phyloP scores from a whole-genome alignment of 2,888 invertebrate species.

The Ennomos quercinarius region DNA sequence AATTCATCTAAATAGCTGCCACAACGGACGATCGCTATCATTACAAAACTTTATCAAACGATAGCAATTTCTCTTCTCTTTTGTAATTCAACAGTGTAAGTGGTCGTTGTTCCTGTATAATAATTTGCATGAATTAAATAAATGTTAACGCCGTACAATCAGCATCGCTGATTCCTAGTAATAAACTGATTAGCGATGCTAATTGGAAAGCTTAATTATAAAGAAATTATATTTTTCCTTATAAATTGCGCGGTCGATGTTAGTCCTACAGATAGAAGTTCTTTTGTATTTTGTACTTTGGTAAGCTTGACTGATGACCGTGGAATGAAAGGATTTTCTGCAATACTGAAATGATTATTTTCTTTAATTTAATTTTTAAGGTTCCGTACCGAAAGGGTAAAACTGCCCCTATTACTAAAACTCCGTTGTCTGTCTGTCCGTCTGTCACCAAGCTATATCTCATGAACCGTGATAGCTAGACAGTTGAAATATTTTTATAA shows the following conservation, averaged over 20 bases:
- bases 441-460: too few species aligned
- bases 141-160: conserved; percentile 68
- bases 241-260: conserved; percentile 43
- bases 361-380: too few species aligned
- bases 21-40: conserved; percentile 28
- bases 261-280: too few species aligned
- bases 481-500: too few species aligned
- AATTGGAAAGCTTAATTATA: conserved; percentile 60
- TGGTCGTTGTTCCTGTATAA: conserved; percentile 46
- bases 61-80: conserved; percentile 48
- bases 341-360: too few species aligned
- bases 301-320: too few species aligned
- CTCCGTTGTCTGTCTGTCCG: too few species aligned
- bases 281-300: too few species aligned
- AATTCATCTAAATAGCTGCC: conserved; percentile 15
- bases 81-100: conserved; percentile 48
- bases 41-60: conserved; percentile 38
- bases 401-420: too few species aligned
- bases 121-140: conserved; percentile 74
- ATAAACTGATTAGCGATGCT: conserved; percentile 68
- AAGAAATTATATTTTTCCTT: conserved; percentile 50
- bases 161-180: conserved; percentile 56
- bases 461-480: too few species aligned
- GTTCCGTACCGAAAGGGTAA: too few species aligned
- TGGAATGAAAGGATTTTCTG: too few species aligned